Evolutionary conservation across 2,888 invertebrate genomes (phyloP), one percentile per base, ranked within the genome.

Genomic region (Julus scanicus): DNA sequence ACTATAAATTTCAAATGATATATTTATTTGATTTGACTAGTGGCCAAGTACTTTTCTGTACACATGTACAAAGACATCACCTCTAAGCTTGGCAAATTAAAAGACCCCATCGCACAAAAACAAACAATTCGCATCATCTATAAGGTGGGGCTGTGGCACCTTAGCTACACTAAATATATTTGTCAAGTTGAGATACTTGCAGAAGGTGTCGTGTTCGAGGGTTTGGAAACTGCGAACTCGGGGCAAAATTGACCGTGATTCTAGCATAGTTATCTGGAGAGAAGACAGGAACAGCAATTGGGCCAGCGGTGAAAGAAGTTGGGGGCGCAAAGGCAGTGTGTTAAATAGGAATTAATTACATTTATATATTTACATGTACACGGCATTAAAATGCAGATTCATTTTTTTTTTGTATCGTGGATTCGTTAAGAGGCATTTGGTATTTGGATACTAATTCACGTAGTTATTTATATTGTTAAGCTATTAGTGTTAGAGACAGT

Each of bases 21-120:
- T 87, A 87, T 84, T 87, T 87, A 87, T 87, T 87, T 57, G 87
- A 87, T 87, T 86, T 87, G 87, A 87, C 87, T 87, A 87, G 87
- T 87, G 87, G 57, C 87, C 87, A 87, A 87, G 87, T 63, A 87
- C 87, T 86, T 87, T 71, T 84, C 87, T 49, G 84, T 84, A 84
- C 84, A 84, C 84, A 84, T 84, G 87, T 87, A 87, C 87, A 71
- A 87, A 87, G 63, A 87, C 87, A 87, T 86, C 53, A 86, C 40
- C 84, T 48, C 84, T 48, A 84, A 84, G 84, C 84, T 84, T 84
- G 84, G 84, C 84, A 48, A 40, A 84, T 84, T 44, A 84, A 84
- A 84, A 84, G 84, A 44, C 71, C 71, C 71, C 71, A 9, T 71
- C 71, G 29, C 71, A 71, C 29, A 71, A 71, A 29, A 29, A 71